Evolutionary conservation across 2,113 vertebrate species (phyloP), one percentile per base, ranked within the genome.

Genomic region (Cichladusa arquata): DNA sequence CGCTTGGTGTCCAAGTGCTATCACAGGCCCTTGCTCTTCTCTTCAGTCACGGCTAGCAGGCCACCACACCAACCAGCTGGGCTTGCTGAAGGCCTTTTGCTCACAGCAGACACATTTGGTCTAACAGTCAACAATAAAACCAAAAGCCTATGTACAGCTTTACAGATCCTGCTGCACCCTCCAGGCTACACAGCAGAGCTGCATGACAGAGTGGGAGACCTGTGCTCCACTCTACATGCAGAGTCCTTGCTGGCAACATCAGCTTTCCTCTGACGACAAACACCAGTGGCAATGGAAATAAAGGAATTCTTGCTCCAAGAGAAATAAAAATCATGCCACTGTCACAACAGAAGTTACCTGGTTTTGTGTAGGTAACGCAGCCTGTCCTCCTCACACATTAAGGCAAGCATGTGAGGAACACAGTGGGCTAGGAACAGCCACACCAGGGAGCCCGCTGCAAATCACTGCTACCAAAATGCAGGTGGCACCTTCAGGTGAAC

Each of bases 111-210:
- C 69, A 58, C 48, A 17, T 90, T 26, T 73, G 56, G 62, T 88
- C 44, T 76, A 83, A 89, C 85, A 93, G 81, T 92, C 90, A 92
- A 73, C 14, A 73, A 54, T 58, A 54, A 92, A 95, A 33, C 70
- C 76, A 76, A 73, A 93, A 95, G 82, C 73, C 57, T 86, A 77
- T 81, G 61, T 92, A 91, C 88, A 95, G 69, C 64, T 78, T n/a
- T 8, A 45, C 58, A 90, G 81, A 40, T 67, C 81, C 80, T 69
- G 83, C 60, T 76, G 67, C 58, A 86, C 40, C 25, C 65, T 54
- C 67, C 72, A 51, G 64, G 64, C 26, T 73, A 12, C 60, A 29
- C 34, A 87, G 34, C 29, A 77, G 42, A 92, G 67, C 72, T 73
- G 60, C 54, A 29, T 1, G 1, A 87, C 29, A 36, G 53, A 79